Evolutionary conservation across 2,888 invertebrate genomes (phyloP).

Genomic region (Sinhomidia bicolor): DNA sequence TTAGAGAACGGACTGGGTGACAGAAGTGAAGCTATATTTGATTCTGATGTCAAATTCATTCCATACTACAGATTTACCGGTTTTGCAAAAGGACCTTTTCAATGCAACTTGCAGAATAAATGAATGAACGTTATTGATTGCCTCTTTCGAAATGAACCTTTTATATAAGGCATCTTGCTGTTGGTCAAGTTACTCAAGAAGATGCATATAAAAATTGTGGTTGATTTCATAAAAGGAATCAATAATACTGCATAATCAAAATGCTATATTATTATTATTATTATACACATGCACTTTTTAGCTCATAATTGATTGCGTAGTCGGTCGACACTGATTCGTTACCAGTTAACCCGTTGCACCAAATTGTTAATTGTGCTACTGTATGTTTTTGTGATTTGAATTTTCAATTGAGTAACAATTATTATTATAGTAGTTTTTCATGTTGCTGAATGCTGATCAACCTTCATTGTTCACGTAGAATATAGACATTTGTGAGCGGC

Average conservation of each 20-base stretch:
- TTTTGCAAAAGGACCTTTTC: too few relatives aligned
- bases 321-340: neutral
- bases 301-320: neutral
- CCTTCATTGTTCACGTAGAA: neutral
- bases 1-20: neutral
- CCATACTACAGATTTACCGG: too few relatives aligned
- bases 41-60: neutral
- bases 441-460: neutral
- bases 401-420: neutral
- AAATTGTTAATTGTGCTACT: conserved; percentile 6
- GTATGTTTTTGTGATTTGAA: neutral
- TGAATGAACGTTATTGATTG: too few relatives aligned
- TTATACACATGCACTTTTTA: neutral
- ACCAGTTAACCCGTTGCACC: neutral
- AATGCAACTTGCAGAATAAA: too few relatives aligned
- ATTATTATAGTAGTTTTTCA: neutral
- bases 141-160: too few relatives aligned
- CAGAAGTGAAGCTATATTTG: neutral
- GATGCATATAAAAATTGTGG: neutral
- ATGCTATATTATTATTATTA: too few relatives aligned
- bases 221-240: neutral
- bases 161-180: neutral
- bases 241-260: too few relatives aligned
- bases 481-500: too few relatives aligned
- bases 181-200: neutral